Evolutionary conservation across 35 echinoderm and acorn worm species (phyloP).

Genomic region (Hemicentrotus pulcherrimus): DNA sequence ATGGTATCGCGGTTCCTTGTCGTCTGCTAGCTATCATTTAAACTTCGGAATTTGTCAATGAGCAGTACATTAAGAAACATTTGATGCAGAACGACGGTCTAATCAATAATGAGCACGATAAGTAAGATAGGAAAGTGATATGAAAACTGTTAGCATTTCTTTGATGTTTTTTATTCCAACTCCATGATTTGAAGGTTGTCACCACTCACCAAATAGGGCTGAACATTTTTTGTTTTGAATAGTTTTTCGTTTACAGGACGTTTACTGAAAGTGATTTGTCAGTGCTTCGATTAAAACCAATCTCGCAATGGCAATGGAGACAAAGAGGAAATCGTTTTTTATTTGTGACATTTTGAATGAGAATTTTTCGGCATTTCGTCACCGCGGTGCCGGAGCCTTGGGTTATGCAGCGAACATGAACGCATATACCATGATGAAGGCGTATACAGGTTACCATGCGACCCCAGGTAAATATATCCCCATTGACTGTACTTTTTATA

Average conservation of each 20-base stretch:
- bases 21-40: no score
- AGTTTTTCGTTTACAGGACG: no score
- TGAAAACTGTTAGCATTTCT: background rate
- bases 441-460: background rate
- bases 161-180: background rate
- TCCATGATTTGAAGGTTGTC: no score
- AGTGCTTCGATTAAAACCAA: no score
- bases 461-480: background rate
- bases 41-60: no score
- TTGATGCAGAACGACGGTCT: background rate
- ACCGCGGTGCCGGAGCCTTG: background rate
- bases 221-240: background rate
- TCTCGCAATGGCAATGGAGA: background rate
- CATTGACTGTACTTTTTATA: no score
- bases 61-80: no score
- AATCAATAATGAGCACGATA: background rate
- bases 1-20: no score
- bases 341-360: slow-evolving; percentile 39
- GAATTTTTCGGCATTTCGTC: slow-evolving; percentile 31
- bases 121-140: background rate
- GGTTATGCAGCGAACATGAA: background rate
- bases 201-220: no score
- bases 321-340: slow-evolving; percentile 25
- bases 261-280: background rate
- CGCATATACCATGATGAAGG: background rate